These are phyloP conservation scores for Pholis gunnellus DNA, from an alignment of 2,113 vertebrate species.

Conservation along the genomic window DNA sequence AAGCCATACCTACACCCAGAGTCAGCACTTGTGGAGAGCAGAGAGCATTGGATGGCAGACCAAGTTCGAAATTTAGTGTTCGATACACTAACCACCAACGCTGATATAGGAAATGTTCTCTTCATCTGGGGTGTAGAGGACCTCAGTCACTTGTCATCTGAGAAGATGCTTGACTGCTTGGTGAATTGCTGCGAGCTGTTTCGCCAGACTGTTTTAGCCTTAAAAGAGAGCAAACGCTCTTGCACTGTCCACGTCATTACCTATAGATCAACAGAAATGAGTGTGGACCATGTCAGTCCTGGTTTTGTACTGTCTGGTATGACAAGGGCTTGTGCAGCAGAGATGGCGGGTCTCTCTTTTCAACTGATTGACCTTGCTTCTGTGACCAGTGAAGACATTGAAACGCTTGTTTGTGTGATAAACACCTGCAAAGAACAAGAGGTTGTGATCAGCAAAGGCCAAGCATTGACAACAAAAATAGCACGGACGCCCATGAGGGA, in stretches of 20 bases:
- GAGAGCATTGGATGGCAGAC: constrained; percentile 51
- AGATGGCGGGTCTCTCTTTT: constrained; percentile 85
- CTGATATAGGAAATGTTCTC: constrained; percentile 80
- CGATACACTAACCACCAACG: constrained; percentile 51
- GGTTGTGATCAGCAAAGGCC: constrained; percentile 85
- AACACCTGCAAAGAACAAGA: constrained; percentile 82
- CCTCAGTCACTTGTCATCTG: constrained; percentile 76
- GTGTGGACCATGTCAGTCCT: constrained; percentile 84
- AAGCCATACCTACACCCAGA: constrained; percentile 79
- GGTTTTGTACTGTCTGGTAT: constrained; percentile 88
- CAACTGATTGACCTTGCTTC: constrained; percentile 89
- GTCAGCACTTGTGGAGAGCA: constrained; percentile 76
- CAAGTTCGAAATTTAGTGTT: constrained; percentile 53
- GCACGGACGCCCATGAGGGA: constrained; percentile 70
- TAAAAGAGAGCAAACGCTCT: constrained; percentile 69
- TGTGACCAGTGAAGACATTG: constrained; percentile 82
- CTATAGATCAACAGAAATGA: constrained; percentile 83
- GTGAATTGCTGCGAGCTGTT: constrained; percentile 86
- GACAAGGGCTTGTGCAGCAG: constrained; percentile 85
- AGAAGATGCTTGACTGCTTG: constrained; percentile 76
- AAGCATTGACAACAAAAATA: constrained; percentile 76
- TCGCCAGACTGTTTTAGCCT: constrained; percentile 83
- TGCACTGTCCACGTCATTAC: constrained; percentile 84
- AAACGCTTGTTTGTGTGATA: constrained; percentile 82
- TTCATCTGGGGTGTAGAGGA: constrained; percentile 87